Evolutionary conservation across 2,113 vertebrate genomes (phyloP), one percentile per base, ranked within the genome.

Genomic region (Silurus glanis): DNA sequence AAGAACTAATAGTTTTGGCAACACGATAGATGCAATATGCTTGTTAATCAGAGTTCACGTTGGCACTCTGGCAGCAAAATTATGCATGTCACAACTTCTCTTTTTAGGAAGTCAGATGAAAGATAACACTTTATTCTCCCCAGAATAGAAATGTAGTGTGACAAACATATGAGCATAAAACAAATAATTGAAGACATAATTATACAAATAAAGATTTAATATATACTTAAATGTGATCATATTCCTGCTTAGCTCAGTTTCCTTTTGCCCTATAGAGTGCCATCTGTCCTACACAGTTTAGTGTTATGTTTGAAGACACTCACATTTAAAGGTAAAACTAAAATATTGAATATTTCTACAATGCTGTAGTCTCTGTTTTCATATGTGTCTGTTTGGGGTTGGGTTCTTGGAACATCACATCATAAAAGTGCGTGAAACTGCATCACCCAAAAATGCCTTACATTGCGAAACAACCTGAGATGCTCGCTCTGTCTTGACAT

Each of bases 401-500:
- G 23, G 67, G 69, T 74, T 25, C 69, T 10, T 5, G 23, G 12
- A 59, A 37, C 3, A 53, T 47, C 53, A 13, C 72, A 59, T 58
- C 16, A 28, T 86, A 75, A 7, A 59, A 56, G 14, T 67, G 81
- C 61, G n/a, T 8, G 12, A 56, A 53, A 51, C 67, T 12, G 78
- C 64, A 28, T 61, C 64, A 28, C 56, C 37, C 53, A 86, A 55
- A 61, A 83, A 86, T 74, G 88, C 72, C 72, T 37, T 28, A 14
- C 37, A 47, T 82, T 87, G 66, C 66, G 80, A 82, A 89, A 85
- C 58, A 80, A 61, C 23, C 19, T 16, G 69, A 61, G 23, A 17
- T 83, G 25, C 69, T 23, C 16, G 69, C 45, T 55, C 82, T 85
- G 88, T 85, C 78, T 53, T 61, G 82, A 87, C 88, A 83, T 86